Evolutionary conservation across 2,113 vertebrate species (phyloP).

Genomic region (Crotophaga sulcirostris): DNA sequence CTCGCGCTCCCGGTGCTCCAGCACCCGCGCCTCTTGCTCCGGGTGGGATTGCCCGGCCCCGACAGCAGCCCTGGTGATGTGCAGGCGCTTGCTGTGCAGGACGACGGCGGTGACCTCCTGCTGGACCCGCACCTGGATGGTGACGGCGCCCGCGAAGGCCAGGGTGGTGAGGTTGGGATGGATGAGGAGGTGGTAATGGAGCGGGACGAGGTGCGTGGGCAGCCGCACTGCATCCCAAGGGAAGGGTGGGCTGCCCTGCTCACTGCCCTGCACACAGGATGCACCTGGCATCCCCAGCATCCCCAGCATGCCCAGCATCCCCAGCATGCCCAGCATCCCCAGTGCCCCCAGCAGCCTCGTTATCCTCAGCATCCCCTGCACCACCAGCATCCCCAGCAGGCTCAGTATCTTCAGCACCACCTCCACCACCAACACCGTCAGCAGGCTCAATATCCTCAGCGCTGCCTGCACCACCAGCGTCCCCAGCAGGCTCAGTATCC

Average conservation of each 20-base stretch:
- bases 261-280: not conserved
- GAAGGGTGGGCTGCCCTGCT: constrained; percentile 4
- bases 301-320: not conserved
- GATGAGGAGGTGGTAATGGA: constrained; percentile 84
- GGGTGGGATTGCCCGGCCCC: not conserved
- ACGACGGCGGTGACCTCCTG: constrained; percentile 77
- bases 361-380: too few species aligned
- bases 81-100: constrained; percentile 83
- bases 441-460: too few species aligned
- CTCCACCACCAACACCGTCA: too few species aligned
- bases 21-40: constrained; percentile 43
- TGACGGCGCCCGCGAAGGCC: constrained; percentile 76
- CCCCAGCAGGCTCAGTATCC: not conserved
- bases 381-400: too few species aligned
- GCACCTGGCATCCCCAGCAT: not conserved
- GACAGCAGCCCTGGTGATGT: constrained; percentile 70
- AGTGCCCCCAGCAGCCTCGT: too few species aligned
- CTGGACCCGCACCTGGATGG: constrained; percentile 75
- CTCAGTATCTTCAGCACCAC: too few species aligned
- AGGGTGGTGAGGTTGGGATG: constrained; percentile 87
- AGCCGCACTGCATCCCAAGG: constrained; percentile 87
- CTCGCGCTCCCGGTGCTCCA: constrained; percentile 77
- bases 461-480: not conserved
- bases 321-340: too few species aligned
- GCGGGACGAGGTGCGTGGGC: constrained; percentile 75